Evolutionary conservation across 2,113 vertebrate species (phyloP).

Genomic region (Gallinago paraguaiae): DNA sequence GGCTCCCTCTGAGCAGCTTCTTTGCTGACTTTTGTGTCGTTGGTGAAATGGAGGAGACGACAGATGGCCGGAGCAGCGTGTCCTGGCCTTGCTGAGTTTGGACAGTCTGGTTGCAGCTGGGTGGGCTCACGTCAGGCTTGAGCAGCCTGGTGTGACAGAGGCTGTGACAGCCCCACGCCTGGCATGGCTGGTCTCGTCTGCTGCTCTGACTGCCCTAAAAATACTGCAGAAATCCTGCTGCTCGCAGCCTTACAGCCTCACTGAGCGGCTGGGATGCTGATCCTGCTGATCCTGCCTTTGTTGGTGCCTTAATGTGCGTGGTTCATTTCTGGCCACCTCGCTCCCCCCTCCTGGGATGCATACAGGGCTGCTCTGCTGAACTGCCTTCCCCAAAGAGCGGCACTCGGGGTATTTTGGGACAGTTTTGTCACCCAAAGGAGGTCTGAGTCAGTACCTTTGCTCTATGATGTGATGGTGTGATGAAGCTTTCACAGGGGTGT

Average conservation of each 20-base stretch:
- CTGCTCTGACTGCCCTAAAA: neutral
- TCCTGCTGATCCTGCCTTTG: neutral
- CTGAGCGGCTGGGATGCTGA: neutral
- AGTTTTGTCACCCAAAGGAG: rapidly evolving
- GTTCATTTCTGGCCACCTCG: neutral
- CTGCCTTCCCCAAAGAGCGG: neutral
- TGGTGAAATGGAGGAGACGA: neutral
- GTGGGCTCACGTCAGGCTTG: neutral
- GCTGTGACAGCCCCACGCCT: neutral
- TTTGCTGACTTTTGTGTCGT: neutral
- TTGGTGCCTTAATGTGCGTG: rapidly evolving
- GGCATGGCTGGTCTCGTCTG: neutral
- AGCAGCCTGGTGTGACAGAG: neutral
- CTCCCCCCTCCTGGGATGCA: rapidly evolving
- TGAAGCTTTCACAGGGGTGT: neutral
- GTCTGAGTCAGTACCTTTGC: neutral
- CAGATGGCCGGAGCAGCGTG: neutral
- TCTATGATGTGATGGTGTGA: neutral
- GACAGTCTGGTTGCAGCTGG: neutral
- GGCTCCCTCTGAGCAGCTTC: neutral
- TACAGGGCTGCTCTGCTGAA: neutral
- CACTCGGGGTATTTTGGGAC: neutral
- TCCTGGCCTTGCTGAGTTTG: neutral
- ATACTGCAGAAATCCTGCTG: neutral
- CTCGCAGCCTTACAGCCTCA: neutral